Percentiles rank a stretch among this genome's conserved stretches.
Evolutionary conservation across 2,797 vertebrate species (phyloP).

Genomic region (Hydrolagus colliei): DNA sequence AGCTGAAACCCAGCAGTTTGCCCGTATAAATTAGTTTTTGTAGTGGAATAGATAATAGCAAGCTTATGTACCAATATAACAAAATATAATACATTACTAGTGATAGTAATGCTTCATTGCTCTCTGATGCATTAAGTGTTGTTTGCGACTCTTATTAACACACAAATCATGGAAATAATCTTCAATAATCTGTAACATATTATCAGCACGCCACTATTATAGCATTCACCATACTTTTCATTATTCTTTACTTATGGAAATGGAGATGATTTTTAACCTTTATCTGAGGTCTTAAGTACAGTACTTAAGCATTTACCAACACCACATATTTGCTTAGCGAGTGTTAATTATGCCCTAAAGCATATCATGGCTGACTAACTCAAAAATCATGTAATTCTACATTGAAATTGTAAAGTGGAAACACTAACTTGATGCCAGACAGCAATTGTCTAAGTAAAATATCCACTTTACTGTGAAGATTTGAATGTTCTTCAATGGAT

Average conservation of each 20-base stretch:
- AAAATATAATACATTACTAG: background rate
- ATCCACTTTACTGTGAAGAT: background rate
- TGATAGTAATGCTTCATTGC: background rate
- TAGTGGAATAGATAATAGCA: background rate
- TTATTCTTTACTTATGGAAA: background rate
- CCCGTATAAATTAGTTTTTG: no score
- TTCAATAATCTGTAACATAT: background rate
- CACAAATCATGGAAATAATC: background rate
- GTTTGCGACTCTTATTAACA: background rate
- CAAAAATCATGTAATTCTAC: background rate
- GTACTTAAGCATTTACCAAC: background rate
- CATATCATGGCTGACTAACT: slow-evolving; percentile 1
- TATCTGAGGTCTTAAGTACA: background rate
- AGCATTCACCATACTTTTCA: background rate
- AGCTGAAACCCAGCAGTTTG: no score
- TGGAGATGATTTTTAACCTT: background rate
- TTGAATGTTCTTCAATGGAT: no score
- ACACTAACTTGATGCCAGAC: background rate
- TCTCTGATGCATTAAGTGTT: background rate
- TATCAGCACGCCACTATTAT: background rate
- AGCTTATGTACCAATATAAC: no score
- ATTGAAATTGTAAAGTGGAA: background rate
- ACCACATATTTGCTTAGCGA: background rate
- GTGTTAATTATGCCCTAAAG: background rate
- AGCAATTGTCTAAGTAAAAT: background rate